phyloP scores from a whole-genome alignment of 2,797 vertebrate species.

The Anabacerthia variegaticeps region DNA sequence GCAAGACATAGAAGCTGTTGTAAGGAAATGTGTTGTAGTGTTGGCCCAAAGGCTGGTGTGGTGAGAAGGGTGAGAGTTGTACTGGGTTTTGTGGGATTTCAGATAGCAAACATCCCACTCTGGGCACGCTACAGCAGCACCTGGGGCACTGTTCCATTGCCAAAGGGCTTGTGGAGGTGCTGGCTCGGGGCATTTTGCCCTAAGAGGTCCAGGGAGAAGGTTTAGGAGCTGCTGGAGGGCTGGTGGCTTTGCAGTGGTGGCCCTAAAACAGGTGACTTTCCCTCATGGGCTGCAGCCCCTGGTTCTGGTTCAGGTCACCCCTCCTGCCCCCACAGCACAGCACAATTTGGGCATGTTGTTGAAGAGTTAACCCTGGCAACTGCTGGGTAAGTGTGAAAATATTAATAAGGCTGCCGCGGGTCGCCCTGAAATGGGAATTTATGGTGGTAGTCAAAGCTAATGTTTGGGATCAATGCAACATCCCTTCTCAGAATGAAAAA shows the following conservation, averaged over 20 bases:
- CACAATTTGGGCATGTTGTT: not conserved
- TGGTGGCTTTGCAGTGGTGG: not conserved
- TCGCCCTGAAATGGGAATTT: constrained; percentile 54
- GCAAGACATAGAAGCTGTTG: constrained; percentile 20
- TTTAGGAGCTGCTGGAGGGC: not conserved
- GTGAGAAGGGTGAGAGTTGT: not conserved
- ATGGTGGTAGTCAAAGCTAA: constrained; percentile 54
- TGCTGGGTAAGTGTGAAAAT: constrained; percentile 50
- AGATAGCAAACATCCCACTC: not conserved
- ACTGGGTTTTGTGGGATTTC: not conserved
- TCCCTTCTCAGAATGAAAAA: constrained; percentile 60
- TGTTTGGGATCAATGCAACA: constrained; percentile 61
- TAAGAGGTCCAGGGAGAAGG: not conserved
- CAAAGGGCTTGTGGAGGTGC: not conserved
- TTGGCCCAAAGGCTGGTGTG: fast-evolving
- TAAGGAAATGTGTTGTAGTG: not conserved
- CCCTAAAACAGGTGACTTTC: not conserved
- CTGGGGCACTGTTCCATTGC: not conserved
- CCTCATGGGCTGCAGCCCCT: fast-evolving
- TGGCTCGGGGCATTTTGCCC: not conserved
- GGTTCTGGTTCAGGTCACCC: not conserved
- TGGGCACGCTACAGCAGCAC: fast-evolving
- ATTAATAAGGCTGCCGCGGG: constrained; percentile 34
- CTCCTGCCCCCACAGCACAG: not conserved
- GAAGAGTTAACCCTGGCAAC: constrained; percentile 15